A percentile compares a stretch with the other conserved stretches of the same genome.
These are phyloP conservation scores for Pogonocichla stellata DNA, from an alignment of 2,113 vertebrate species.

Conservation along the genomic window DNA sequence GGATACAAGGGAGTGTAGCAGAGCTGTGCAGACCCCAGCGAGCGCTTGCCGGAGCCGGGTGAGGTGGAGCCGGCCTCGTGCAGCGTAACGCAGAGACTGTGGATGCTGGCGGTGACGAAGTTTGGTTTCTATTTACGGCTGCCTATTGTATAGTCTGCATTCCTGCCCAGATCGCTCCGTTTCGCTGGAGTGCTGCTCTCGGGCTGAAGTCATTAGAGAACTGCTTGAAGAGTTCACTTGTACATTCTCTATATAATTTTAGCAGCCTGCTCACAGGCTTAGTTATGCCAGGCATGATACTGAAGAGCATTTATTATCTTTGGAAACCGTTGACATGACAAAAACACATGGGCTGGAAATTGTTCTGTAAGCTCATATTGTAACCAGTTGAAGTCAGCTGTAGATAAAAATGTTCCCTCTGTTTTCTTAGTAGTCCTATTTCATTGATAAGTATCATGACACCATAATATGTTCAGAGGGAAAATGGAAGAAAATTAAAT, in stretches of 20 bases:
- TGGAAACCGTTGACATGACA: constrained; percentile 85
- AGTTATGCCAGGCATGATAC: constrained; percentile 74
- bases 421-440: background rate
- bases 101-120: background rate
- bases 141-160: constrained; percentile 39
- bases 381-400: constrained; percentile 14
- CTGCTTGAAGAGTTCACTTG: constrained; percentile 4
- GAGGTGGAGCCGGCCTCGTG: background rate
- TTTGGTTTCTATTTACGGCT: constrained; percentile 22
- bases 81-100: accelerated
- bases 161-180: background rate
- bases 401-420: background rate
- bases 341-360: constrained; percentile 76
- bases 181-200: background rate
- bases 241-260: constrained; percentile 65
- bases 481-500: background rate
- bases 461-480: background rate
- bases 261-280: constrained; percentile 55
- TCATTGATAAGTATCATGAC: background rate
- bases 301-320: constrained; percentile 83
- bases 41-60: accelerated
- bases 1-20: accelerated
- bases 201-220: constrained; percentile 27
- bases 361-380: constrained; percentile 71
- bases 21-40: accelerated